Evolutionary conservation across 2,888 invertebrate species (phyloP).

Genomic region (Bibio marci): DNA sequence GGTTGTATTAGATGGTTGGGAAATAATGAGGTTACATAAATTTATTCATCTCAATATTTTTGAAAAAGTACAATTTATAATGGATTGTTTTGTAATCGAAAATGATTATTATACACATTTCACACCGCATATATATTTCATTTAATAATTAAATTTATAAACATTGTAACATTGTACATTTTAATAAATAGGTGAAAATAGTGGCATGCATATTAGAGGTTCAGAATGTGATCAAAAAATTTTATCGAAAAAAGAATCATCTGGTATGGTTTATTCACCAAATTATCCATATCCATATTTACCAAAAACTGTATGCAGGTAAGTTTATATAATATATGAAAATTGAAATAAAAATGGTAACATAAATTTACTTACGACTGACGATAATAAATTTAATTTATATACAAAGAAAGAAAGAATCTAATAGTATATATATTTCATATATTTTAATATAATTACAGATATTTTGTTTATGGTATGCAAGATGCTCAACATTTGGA

Average conservation of each 20-base stretch:
- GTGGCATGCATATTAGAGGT: constrained; percentile 88
- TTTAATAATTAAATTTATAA: too few relatives aligned
- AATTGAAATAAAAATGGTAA: background rate
- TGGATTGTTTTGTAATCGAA: too few relatives aligned
- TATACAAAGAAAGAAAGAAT: too few relatives aligned
- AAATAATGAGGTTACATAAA: too few relatives aligned
- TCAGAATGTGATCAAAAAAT: constrained; percentile 99
- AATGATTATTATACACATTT: too few relatives aligned
- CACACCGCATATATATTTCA: too few relatives aligned
- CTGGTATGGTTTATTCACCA: constrained; percentile 86
- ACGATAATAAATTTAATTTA: background rate
- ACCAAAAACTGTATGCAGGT: constrained; percentile 87
- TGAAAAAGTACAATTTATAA: background rate
- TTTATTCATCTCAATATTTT: too few relatives aligned
- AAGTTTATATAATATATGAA: constrained; percentile 17
- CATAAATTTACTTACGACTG: background rate
- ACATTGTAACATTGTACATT: background rate
- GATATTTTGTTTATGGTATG: constrained; percentile 95
- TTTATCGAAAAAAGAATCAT: constrained; percentile 81
- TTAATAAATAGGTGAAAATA: constrained; percentile 60
- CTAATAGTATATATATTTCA: background rate
- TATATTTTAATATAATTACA: constrained; percentile 21
- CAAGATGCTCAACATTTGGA: constrained; percentile 94
- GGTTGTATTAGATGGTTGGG: too few relatives aligned
- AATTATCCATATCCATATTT: constrained; percentile 93